A percentile compares a stretch with the other conserved stretches of the same genome.
Conservation (phyloP, 2,888 invertebrate genomes). For the Rhopalosiphum nymphaeae region DNA sequence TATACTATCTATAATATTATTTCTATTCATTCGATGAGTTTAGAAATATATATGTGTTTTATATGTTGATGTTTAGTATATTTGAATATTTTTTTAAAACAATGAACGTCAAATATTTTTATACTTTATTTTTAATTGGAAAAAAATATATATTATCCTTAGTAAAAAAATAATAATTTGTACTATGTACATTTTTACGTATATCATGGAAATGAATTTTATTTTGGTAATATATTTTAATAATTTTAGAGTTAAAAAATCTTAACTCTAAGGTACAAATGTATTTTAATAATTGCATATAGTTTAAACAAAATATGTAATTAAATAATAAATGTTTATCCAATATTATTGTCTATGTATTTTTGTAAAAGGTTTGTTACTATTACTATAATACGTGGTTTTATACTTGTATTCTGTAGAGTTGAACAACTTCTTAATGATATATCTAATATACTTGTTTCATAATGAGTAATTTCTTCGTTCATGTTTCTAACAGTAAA, state of each 20-base stretch:
- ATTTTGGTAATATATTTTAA: neutral
- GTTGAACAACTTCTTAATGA: constrained; percentile 44
- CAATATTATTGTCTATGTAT: neutral
- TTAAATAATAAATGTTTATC: neutral
- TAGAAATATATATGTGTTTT: neutral
- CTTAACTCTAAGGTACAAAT: neutral
- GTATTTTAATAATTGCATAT: neutral
- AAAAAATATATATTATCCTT: neutral
- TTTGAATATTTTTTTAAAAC: neutral
- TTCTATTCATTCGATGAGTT: neutral
- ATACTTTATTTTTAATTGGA: neutral
- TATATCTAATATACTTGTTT: neutral
- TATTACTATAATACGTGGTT: neutral
- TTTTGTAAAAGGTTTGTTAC: neutral
- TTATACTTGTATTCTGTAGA: constrained; percentile 28
- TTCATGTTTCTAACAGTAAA: constrained; percentile 16
- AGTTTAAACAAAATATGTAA: neutral
- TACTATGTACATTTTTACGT: neutral
- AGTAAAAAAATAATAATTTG: neutral
- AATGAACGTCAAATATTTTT: neutral
- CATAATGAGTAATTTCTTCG: constrained; percentile 43
- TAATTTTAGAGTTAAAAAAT: neutral
- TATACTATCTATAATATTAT: neutral
- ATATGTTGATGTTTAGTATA: neutral
- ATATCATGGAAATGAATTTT: neutral